Evolutionary conservation across 2,888 invertebrate species (phyloP), one percentile per base, ranked within the genome.

Genomic region (Mechanitis messenoides): DNA sequence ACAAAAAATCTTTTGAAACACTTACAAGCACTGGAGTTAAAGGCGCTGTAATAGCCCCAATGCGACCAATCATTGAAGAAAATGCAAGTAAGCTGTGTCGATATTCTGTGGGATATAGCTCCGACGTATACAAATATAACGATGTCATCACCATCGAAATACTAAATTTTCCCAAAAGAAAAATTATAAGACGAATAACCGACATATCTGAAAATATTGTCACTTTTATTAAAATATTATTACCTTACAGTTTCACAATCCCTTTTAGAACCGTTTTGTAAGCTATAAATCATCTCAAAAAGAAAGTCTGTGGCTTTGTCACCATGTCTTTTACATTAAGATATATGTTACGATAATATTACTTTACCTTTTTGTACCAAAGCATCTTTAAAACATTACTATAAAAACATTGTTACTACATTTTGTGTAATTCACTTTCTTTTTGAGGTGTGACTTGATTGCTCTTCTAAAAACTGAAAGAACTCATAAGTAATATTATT

Each of bases 31-130:
- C 78, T n/a, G 92, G 91, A 5, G 92, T 91, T 72, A 92, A 92
- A 0, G 93, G 93, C 5, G 93, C 92, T 62, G 92, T 72, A 80
- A 93, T 92, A 0, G 92, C 91, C 0, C 93, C 93, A 58, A 93
- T 80, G 31, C 93, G 84, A 11, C 93, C 93, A 65, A 92, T 84
- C 92, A 93, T 92, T 4, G 92, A 92, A 71, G 93, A 93, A 56
- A 92, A 83, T 0, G 92, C 92, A 35, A 93, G 83, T 56, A 92
- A 78, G 46, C 91, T 91, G 73, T 93, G 92, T 3, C 93, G 85
- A 28, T 91, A 83, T 68, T 89, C 91, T 6, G 93, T 93, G 1
- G 93, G 93, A 71, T 92, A 93, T 71, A 93, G 81, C 76, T 93
- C 93, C 9, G 92, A 88, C 0, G 93, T 92, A 72, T 90, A 92